Percentiles rank a stretch among this genome's conserved stretches.
These are phyloP conservation scores for Drosophila tanythrix DNA, from an alignment of 2,888 invertebrate genomes.

Conservation along the genomic window DNA sequence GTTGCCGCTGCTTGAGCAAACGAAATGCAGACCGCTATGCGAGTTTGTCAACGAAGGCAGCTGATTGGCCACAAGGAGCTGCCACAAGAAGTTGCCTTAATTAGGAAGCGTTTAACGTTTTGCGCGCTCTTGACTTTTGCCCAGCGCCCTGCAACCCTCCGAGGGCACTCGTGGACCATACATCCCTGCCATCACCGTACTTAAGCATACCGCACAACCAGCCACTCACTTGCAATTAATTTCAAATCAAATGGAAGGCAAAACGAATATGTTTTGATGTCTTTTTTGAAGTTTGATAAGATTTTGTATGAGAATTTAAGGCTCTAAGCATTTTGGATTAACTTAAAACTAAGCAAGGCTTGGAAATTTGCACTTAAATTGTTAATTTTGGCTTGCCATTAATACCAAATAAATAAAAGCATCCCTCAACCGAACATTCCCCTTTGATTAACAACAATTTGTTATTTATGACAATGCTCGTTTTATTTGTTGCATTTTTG, in stretches of 20 bases:
- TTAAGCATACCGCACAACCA: neutral
- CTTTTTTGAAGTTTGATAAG: constrained; percentile 7
- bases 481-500: constrained; percentile 44
- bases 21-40: constrained; percentile 23
- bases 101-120: constrained; percentile 75
- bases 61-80: constrained; percentile 67
- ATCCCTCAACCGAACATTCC: neutral
- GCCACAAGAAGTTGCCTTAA: constrained; percentile 61
- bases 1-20: constrained; percentile 72
- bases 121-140: constrained; percentile 67
- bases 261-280: constrained; percentile 16
- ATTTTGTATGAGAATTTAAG: neutral
- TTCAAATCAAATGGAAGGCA: constrained; percentile 44
- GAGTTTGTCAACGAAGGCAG: constrained; percentile 57
- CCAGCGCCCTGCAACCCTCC: constrained; percentile 11
- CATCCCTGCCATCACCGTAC: neutral
- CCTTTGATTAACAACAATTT: constrained; percentile 12
- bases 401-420: too few relatives aligned
- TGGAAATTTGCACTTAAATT: neutral
- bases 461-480: constrained; percentile 53
- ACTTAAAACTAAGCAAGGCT: too few relatives aligned
- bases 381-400: neutral
- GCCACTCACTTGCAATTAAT: constrained; percentile 56
- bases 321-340: neutral
- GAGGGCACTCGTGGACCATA: neutral